These are phyloP conservation scores for Oryzias dopingdopingensis DNA, from an alignment of 2,797 vertebrate species.

Conservation along the genomic window DNA sequence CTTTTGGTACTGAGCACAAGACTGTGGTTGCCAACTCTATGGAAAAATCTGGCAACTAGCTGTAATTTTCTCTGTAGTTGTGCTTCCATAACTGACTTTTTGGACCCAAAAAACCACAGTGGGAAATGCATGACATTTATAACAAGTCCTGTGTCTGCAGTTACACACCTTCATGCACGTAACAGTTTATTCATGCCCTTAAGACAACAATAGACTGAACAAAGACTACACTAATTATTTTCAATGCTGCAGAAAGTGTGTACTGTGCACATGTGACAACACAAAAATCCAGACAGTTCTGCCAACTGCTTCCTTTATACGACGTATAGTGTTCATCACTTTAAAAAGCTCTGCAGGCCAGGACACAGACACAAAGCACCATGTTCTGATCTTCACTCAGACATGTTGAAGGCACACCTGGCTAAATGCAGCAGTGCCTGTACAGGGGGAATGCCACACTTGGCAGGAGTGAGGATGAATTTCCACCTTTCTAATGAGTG, in stretches of 20 bases:
- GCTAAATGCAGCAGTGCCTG: slow-evolving; percentile 47
- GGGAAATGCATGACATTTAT: not conserved
- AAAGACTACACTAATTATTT: slow-evolving; percentile 37
- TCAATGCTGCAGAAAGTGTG: slow-evolving; percentile 26
- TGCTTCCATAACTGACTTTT: slow-evolving; percentile 1
- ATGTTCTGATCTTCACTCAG: slow-evolving; percentile 41
- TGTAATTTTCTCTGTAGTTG: slow-evolving; percentile 14
- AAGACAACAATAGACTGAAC: slow-evolving; percentile 13
- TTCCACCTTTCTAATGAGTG: slow-evolving; percentile 62
- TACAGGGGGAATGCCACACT: slow-evolving; percentile 63
- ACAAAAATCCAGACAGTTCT: slow-evolving; percentile 7
- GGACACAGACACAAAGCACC: slow-evolving; percentile 1
- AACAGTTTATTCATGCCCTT: slow-evolving; percentile 18
- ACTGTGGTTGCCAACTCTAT: slow-evolving; percentile 30
- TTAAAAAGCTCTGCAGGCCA: slow-evolving; percentile 13
- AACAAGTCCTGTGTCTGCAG: slow-evolving; percentile 1
- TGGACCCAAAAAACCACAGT: not conserved
- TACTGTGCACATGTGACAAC: not conserved
- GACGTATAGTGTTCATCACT: slow-evolving; percentile 17
- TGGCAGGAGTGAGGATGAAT: slow-evolving; percentile 57
- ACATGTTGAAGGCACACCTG: slow-evolving; percentile 58
- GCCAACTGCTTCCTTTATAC: slow-evolving; percentile 2
- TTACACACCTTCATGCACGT: slow-evolving; percentile 7
- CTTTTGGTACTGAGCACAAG: slow-evolving; percentile 12
- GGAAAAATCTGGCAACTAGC: slow-evolving; percentile 23